These are phyloP conservation scores for Pelmatolapia mariae DNA, from an alignment of 2,113 vertebrate species.

Conservation along the genomic window DNA sequence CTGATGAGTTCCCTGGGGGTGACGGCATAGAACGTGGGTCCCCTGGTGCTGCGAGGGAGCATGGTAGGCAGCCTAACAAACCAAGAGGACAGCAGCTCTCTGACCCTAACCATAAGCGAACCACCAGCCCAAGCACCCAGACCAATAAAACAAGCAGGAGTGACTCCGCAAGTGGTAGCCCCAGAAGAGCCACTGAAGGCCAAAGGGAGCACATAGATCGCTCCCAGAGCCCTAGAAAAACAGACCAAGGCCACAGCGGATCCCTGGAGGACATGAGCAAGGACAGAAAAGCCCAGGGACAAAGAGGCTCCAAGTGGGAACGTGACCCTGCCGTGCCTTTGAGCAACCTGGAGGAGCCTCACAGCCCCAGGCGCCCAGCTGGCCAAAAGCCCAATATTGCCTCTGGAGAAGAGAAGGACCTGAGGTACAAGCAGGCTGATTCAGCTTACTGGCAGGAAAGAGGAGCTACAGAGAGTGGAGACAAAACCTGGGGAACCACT, in stretches of 20 bases:
- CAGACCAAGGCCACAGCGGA: constrained; percentile 29
- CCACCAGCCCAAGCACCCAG: constrained; percentile 54
- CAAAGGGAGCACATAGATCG: constrained; percentile 20
- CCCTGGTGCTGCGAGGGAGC: constrained; percentile 22
- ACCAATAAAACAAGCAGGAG: constrained; percentile 36
- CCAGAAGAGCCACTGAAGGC: constrained; percentile 46
- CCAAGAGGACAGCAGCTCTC: constrained; percentile 40
- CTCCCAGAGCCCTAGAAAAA: constrained; percentile 61
- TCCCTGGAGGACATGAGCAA: constrained; percentile 36
- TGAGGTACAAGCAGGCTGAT: constrained; percentile 66
- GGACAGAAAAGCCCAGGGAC: constrained; percentile 37
- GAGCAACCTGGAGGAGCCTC: constrained; percentile 49
- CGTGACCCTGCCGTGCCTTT: constrained; percentile 16
- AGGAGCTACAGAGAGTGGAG: constrained; percentile 33
- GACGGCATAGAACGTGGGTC: constrained; percentile 17
- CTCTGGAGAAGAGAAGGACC: constrained; percentile 32
- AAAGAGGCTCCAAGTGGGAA: constrained; percentile 51
- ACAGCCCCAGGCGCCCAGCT: constrained; percentile 48
- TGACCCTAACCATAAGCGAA: constrained; percentile 27
- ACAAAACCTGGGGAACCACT: background rate
- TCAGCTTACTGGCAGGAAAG: constrained; percentile 29
- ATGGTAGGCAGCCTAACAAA: constrained; percentile 3
- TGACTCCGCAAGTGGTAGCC: constrained; percentile 65
- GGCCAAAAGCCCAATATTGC: constrained; percentile 55
- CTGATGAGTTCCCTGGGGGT: constrained; percentile 60